Evolutionary conservation across 1,140 invertebrate genomes (phyloP).

Genomic region (Micrasema minimum): DNA sequence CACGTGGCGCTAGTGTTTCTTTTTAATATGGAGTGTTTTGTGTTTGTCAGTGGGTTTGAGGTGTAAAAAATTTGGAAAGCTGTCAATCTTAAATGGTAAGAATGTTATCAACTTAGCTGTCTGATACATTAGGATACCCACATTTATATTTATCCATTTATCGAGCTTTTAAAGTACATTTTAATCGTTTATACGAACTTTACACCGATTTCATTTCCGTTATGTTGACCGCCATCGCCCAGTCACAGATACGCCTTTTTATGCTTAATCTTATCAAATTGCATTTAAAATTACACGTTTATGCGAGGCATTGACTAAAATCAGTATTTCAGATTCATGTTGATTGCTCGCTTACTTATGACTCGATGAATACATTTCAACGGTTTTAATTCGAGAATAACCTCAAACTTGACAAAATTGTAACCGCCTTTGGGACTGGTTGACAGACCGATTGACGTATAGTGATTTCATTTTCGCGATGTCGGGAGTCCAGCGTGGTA

Average conservation of each 20-base stretch:
- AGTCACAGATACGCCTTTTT: slow-evolving; percentile 48
- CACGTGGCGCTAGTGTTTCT: slow-evolving; percentile 44
- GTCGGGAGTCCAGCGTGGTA: not conserved
- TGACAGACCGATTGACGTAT: slow-evolving; percentile 25
- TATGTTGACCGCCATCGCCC: slow-evolving; percentile 50
- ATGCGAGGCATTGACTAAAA: not conserved
- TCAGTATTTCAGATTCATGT: not conserved
- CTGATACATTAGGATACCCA: slow-evolving; percentile 3
- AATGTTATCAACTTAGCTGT: slow-evolving; percentile 1
- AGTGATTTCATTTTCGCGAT: slow-evolving; percentile 14
- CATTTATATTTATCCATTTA: slow-evolving; percentile 9
- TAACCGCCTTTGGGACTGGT: slow-evolving; percentile 32
- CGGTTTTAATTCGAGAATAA: slow-evolving; percentile 14
- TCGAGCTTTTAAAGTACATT: slow-evolving; percentile 1
- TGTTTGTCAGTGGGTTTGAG: slow-evolving; percentile 44
- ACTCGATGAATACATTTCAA: not conserved
- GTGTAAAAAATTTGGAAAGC: slow-evolving; percentile 42
- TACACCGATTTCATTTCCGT: slow-evolving; percentile 45
- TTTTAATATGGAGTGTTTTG: slow-evolving; percentile 46
- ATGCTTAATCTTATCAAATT: slow-evolving; percentile 39
- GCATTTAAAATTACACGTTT: slow-evolving; percentile 15
- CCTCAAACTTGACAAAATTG: slow-evolving; percentile 26
- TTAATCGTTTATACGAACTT: slow-evolving; percentile 16
- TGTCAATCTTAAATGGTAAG: slow-evolving; percentile 49
- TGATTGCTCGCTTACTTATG: not conserved